phyloP scores from a whole-genome alignment of 2,797 vertebrate genomes.

The Morus bassanus region DNA sequence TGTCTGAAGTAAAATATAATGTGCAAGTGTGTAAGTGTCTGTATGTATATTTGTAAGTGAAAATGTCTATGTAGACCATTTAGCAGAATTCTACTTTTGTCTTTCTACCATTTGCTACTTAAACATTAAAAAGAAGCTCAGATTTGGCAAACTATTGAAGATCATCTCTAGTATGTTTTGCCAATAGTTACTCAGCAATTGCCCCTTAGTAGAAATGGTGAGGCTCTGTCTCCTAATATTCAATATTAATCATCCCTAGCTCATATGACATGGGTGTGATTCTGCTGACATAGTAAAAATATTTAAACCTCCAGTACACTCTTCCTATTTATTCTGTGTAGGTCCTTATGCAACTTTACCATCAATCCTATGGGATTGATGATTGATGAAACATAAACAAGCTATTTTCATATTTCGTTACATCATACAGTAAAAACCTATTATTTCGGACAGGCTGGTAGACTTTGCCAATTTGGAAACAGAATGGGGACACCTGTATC shows the following conservation, averaged over 20 bases:
- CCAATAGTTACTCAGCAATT: background rate
- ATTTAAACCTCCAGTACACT: background rate
- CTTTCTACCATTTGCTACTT: background rate
- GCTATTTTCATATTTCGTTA: background rate
- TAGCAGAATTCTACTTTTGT: background rate
- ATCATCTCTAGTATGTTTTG: background rate
- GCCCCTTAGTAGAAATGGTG: rapidly evolving
- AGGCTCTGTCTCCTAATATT: background rate
- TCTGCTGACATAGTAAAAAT: background rate
- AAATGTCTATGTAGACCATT: background rate
- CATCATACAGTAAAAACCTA: background rate
- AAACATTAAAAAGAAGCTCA: background rate
- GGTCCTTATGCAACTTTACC: background rate
- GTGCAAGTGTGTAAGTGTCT: background rate
- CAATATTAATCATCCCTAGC: background rate
- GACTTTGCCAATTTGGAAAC: background rate
- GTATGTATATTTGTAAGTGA: background rate
- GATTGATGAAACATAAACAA: background rate
- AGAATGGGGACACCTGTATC: background rate
- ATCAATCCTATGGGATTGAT: background rate
- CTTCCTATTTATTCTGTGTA: background rate
- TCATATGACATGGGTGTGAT: background rate
- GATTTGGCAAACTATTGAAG: background rate
- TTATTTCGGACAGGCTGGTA: background rate
- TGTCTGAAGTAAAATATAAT: background rate